phyloP scores from a whole-genome alignment of 2,797 vertebrate species.

The Sandelia bainsii region DNA sequence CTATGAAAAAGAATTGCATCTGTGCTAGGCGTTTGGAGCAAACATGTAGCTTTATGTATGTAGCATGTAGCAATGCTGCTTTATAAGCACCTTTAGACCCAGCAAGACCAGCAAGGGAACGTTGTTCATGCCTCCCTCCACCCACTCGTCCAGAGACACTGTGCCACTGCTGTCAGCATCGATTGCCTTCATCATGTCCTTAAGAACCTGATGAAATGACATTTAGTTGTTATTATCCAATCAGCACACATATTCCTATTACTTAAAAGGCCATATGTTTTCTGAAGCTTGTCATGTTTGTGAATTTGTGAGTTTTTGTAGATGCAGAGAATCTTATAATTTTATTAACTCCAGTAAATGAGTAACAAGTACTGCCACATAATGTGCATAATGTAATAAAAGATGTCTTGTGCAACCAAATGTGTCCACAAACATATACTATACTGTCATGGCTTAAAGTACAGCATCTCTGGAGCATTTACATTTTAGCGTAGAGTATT shows the following conservation, averaged over 20 bases:
- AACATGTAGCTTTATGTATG: neutral
- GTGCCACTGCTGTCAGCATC: slow-evolving; percentile 92
- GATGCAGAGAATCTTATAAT: slow-evolving; percentile 22
- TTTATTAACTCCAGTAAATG: slow-evolving; percentile 35
- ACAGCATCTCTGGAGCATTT: neutral
- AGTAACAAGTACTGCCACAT: slow-evolving; percentile 29
- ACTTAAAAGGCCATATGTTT: slow-evolving; percentile 10
- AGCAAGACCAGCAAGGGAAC: slow-evolving; percentile 92
- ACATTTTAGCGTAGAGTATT: neutral
- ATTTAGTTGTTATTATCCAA: slow-evolving; percentile 31
- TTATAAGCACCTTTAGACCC: slow-evolving; percentile 86
- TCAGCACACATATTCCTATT: slow-evolving; percentile 7
- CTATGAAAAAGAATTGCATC: slow-evolving; percentile 47
- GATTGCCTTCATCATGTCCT: slow-evolving; percentile 95
- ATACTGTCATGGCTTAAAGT: neutral
- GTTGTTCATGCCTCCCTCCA: slow-evolving; percentile 93
- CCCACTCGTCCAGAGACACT: slow-evolving; percentile 93
- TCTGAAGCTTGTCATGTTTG: neutral
- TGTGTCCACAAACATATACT: neutral
- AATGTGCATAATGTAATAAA: neutral
- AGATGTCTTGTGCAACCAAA: slow-evolving; percentile 18
- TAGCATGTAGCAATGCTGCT: slow-evolving; percentile 3
- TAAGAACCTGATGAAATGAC: slow-evolving; percentile 86
- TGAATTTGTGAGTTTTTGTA: slow-evolving; percentile 2
- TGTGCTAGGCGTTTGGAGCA: neutral